phyloP scores from a whole-genome alignment of 2,113 vertebrate species.

The Heterochromis multidens region DNA sequence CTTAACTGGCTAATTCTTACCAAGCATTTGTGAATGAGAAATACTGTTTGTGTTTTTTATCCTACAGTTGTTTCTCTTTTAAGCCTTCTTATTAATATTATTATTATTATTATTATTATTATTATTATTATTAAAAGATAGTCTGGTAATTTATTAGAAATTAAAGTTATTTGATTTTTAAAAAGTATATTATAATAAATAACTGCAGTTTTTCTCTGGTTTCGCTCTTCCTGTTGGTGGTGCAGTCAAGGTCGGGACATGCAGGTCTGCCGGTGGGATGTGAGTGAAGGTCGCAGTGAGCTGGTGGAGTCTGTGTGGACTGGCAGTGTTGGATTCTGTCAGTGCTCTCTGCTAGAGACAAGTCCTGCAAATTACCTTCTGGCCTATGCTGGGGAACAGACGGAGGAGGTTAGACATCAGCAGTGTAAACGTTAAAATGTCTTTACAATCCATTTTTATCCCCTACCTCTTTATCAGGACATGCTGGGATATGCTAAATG shows the following conservation, averaged over 20 bases:
- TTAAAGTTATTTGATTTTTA: neutral
- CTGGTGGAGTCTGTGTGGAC: slow-evolving; percentile 77
- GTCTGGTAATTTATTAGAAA: neutral
- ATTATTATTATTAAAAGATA: neutral
- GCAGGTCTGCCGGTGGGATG: slow-evolving; percentile 85
- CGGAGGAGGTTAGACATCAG: slow-evolving; percentile 81
- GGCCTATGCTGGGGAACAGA: slow-evolving; percentile 79
- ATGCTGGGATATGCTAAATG: neutral
- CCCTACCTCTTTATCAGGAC: neutral
- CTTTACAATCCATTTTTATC: neutral
- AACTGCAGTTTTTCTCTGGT: neutral
- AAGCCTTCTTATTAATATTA: fast-evolving
- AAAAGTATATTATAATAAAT: neutral
- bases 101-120: no score
- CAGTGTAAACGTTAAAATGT: neutral
- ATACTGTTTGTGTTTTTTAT: neutral
- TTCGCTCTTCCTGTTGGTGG: neutral
- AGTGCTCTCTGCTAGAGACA: slow-evolving; percentile 76
- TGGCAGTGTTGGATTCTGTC: slow-evolving; percentile 88
- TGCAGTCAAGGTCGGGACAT: slow-evolving; percentile 91
- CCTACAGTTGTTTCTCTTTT: neutral
- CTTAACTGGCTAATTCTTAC: neutral
- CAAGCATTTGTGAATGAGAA: neutral
- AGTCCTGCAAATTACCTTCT: slow-evolving; percentile 72
- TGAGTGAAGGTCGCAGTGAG: slow-evolving; percentile 80